These are phyloP conservation scores for Imbricaverruca yamaguchii DNA, from an alignment of 2,888 invertebrate species.

Conservation along the genomic window DNA sequence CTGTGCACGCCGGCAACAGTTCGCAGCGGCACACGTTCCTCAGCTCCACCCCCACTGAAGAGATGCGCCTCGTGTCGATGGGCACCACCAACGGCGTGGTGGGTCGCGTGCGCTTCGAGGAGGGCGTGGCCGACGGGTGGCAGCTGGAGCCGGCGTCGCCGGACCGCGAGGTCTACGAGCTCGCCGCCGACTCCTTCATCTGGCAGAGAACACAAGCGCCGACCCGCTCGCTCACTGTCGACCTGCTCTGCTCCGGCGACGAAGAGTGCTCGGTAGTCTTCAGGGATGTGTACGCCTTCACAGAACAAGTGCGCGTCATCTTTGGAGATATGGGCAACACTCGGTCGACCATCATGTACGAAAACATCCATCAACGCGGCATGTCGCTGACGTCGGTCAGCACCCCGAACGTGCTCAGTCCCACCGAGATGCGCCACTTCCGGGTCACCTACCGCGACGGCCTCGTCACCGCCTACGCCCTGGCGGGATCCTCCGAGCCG, in stretches of 20 bases:
- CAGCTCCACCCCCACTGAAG: not conserved
- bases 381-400: not conserved
- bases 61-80: not conserved
- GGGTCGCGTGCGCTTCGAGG: not conserved
- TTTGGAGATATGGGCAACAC: not conserved
- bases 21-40: not conserved
- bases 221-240: not conserved
- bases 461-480: not conserved
- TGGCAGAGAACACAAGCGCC: not conserved
- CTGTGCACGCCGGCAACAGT: not conserved
- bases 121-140: not conserved
- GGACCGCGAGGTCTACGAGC: not conserved
- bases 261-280: not conserved
- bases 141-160: not conserved
- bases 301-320: not conserved
- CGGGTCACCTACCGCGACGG: not conserved
- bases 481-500: not conserved
- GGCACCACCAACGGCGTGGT: not conserved
- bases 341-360: not conserved
- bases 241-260: not conserved
- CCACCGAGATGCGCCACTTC: not conserved
- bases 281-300: not conserved
- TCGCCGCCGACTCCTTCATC: not conserved
- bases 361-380: too few species aligned
- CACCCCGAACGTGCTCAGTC: not conserved